Conservation (phyloP, 2,888 invertebrate genomes). For the Amaurobius ferox region DNA sequence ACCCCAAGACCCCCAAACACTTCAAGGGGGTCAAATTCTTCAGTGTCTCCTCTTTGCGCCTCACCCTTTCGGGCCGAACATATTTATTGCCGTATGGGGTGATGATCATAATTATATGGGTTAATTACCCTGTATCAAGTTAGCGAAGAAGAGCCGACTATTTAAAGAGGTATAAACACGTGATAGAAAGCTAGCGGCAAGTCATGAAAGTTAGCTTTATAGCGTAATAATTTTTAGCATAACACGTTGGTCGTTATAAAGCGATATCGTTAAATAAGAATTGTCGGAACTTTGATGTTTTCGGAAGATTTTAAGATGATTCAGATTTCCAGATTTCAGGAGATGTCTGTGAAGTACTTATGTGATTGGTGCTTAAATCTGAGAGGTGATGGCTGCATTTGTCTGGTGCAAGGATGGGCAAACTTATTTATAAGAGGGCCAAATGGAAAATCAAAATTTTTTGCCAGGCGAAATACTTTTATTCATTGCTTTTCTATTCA, state of each 20-base stretch:
- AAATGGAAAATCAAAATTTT: too few relatives aligned
- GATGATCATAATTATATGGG: not conserved
- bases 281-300: not conserved
- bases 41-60: not conserved
- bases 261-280: not conserved
- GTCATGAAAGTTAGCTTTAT: not conserved
- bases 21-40: constrained; percentile 1
- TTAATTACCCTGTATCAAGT: constrained; percentile 12
- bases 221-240: not conserved
- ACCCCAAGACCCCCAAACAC: constrained; percentile 14
- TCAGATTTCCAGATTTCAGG: too few relatives aligned
- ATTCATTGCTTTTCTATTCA: too few relatives aligned
- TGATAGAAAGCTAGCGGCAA: not conserved
- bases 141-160: not conserved
- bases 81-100: not conserved
- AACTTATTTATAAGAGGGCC: too few relatives aligned
- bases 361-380: too few relatives aligned
- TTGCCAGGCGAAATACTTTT: too few relatives aligned
- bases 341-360: too few relatives aligned
- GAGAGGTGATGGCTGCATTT: too few relatives aligned
- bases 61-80: not conserved
- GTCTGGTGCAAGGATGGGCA: too few relatives aligned
- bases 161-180: not conserved
- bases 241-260: not conserved
- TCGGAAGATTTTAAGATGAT: too few relatives aligned